These are phyloP conservation scores for Pardosa pseudoannulata DNA, from an alignment of 2,888 invertebrate species.

Conservation along the genomic window DNA sequence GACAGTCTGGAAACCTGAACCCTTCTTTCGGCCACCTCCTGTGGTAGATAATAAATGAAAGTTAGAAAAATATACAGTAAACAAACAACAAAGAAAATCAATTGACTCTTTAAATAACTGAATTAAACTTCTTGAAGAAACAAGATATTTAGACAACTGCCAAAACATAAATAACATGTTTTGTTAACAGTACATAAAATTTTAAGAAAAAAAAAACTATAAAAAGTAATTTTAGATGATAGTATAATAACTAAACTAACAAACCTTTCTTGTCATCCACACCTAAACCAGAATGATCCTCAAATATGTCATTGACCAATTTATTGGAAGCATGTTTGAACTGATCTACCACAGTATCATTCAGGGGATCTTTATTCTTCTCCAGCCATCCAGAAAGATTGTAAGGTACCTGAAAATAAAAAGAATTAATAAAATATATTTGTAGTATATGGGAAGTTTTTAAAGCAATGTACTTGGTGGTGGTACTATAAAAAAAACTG, in stretches of 20 bases:
- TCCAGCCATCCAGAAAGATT: constrained; percentile 99
- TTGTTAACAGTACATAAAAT: too few species aligned
- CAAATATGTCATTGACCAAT: constrained; percentile 92
- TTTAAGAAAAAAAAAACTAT: too few species aligned
- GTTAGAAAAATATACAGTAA: too few species aligned
- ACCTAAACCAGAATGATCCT: constrained; percentile 93
- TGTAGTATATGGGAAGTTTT: background rate
- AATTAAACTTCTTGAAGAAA: too few species aligned
- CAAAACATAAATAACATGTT: too few species aligned
- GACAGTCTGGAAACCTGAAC: constrained; percentile 99
- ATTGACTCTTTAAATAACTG: too few species aligned
- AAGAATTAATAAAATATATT: background rate
- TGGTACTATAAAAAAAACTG: background rate
- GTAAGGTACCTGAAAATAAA: constrained; percentile 83
- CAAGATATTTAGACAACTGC: too few species aligned
- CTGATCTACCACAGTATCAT: constrained; percentile 99
- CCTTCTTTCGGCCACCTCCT: constrained; percentile 90
- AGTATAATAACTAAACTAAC: too few species aligned
- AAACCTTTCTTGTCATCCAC: constrained; percentile 79
- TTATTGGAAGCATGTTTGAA: constrained; percentile 94
- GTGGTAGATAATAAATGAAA: background rate
- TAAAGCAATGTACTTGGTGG: background rate
- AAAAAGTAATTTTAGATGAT: too few species aligned
- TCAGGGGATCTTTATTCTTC: constrained; percentile 99
- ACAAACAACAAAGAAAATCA: too few species aligned